phyloP scores from a whole-genome alignment of 2,888 invertebrate genomes.

The Microdon myrmicae region DNA sequence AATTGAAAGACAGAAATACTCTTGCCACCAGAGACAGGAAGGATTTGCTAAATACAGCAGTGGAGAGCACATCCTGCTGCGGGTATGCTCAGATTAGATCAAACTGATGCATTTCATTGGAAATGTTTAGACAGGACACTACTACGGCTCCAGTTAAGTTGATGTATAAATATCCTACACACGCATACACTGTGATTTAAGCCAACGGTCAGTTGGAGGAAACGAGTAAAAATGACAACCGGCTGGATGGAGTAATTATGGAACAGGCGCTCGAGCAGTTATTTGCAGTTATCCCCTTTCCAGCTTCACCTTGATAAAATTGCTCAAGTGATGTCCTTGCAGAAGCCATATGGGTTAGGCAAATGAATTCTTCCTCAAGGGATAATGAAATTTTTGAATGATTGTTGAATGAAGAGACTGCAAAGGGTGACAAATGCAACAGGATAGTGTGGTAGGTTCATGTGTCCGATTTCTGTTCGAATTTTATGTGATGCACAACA shows the following conservation, averaged over 20 bases:
- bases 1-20: constrained; percentile 3
- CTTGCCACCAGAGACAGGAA: background rate
- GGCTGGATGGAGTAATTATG: constrained; percentile 12
- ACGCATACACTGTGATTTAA: too few relatives aligned
- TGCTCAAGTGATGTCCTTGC: too few relatives aligned
- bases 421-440: too few relatives aligned
- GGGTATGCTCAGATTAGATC: constrained; percentile 10
- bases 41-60: constrained; percentile 5
- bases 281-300: constrained; percentile 23
- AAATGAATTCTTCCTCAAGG: too few relatives aligned
- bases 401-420: too few relatives aligned
- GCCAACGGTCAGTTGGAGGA: constrained; percentile 5
- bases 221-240: constrained; percentile 1
- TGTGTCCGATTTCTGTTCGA: too few relatives aligned
- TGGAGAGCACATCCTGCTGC: background rate
- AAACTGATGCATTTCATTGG: background rate
- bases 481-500: too few relatives aligned
- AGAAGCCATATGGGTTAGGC: too few relatives aligned
- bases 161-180: too few relatives aligned
- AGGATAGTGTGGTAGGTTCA: too few relatives aligned
- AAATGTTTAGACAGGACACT: background rate
- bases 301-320: constrained; percentile 4
- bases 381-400: too few relatives aligned
- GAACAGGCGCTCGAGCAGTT: constrained; percentile 5
- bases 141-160: background rate